phyloP scores from a whole-genome alignment of 2,888 invertebrate genomes.

The Esperia sulphurella region DNA sequence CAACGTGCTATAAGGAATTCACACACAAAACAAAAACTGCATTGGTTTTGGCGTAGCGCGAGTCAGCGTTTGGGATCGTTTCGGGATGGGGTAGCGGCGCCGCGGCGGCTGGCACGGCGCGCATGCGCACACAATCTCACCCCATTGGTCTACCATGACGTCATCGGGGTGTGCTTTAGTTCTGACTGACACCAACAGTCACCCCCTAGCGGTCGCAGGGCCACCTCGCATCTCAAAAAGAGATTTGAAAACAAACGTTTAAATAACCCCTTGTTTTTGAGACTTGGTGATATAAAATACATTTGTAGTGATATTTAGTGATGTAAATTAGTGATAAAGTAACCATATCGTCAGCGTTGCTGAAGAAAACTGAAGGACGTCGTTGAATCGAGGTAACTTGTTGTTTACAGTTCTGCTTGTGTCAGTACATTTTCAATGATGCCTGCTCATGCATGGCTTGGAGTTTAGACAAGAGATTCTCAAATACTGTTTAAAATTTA shows the following conservation, averaged over 20 bases:
- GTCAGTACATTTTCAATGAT: constrained; percentile 49
- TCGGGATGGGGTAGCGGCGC: constrained; percentile 52
- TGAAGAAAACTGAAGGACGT: constrained; percentile 8
- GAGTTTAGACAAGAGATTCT: not conserved
- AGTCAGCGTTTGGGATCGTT: constrained; percentile 31
- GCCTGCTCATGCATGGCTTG: constrained; percentile 45
- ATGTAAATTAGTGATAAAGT: not conserved
- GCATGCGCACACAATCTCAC: constrained; percentile 64
- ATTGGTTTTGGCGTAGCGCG: constrained; percentile 42
- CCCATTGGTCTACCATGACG: constrained; percentile 76
- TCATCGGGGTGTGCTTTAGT: constrained; percentile 74
- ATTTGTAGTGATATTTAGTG: constrained; percentile 35
- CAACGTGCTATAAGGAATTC: constrained; percentile 21
- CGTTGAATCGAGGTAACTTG: constrained; percentile 32
- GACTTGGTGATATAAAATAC: constrained; percentile 32
- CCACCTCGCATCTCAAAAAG: constrained; percentile 41
- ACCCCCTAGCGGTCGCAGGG: constrained; percentile 64
- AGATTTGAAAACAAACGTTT: constrained; percentile 60
- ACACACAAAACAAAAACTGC: constrained; percentile 42
- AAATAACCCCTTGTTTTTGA: constrained; percentile 32
- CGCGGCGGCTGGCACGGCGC: constrained; percentile 63
- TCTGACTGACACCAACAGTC: constrained; percentile 74
- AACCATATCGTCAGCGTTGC: not conserved
- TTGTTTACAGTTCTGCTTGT: constrained; percentile 56
- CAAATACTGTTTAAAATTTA: not conserved